Percentiles rank a stretch among this genome's conserved stretches.
phyloP scores from a whole-genome alignment of 35 echinoderm and acorn worm genomes.

The Strongylocentrotus purpuratus region DNA sequence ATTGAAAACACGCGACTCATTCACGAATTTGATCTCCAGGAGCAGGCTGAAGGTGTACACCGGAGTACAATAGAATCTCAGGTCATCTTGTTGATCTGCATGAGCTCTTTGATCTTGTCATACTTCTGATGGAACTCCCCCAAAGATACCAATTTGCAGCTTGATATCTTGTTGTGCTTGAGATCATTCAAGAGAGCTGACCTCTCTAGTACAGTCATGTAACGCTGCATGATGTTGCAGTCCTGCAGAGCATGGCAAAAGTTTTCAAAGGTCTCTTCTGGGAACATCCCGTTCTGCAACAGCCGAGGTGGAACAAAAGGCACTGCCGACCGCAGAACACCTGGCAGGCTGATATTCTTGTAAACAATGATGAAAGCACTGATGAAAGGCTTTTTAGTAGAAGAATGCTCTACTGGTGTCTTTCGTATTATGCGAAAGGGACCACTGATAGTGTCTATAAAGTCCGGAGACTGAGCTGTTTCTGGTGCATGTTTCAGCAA shows the following conservation, averaged over 20 bases:
- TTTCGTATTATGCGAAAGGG: slow-evolving; percentile 31
- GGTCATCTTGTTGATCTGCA: slow-evolving; percentile 8
- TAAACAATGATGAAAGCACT: slow-evolving; percentile 59
- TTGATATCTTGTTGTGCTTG: slow-evolving; percentile 62
- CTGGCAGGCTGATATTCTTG: slow-evolving; percentile 43
- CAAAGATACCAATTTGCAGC: slow-evolving; percentile 72
- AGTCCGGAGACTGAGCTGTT: not conserved
- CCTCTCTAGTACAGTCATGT: slow-evolving; percentile 74
- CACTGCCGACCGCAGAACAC: slow-evolving; percentile 58
- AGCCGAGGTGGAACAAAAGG: slow-evolving; percentile 71
- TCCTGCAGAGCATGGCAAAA: slow-evolving; percentile 62
- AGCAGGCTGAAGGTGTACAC: not conserved
- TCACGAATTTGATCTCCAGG: not conserved
- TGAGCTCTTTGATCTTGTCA: slow-evolving; percentile 27
- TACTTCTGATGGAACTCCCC: slow-evolving; percentile 58
- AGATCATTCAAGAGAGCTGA: slow-evolving; percentile 64
- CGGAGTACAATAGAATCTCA: not conserved
- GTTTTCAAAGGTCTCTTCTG: slow-evolving; percentile 49
- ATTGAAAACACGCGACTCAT: not conserved
- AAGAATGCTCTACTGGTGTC: slow-evolving; percentile 47
- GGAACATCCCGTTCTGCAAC: slow-evolving; percentile 55
- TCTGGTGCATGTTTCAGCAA: not conserved
- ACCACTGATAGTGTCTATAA: not conserved
- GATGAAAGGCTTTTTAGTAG: slow-evolving; percentile 60
- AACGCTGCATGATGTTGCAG: slow-evolving; percentile 61